phyloP scores from a whole-genome alignment of 2,113 vertebrate species.

The Marcusenius ussheri region DNA sequence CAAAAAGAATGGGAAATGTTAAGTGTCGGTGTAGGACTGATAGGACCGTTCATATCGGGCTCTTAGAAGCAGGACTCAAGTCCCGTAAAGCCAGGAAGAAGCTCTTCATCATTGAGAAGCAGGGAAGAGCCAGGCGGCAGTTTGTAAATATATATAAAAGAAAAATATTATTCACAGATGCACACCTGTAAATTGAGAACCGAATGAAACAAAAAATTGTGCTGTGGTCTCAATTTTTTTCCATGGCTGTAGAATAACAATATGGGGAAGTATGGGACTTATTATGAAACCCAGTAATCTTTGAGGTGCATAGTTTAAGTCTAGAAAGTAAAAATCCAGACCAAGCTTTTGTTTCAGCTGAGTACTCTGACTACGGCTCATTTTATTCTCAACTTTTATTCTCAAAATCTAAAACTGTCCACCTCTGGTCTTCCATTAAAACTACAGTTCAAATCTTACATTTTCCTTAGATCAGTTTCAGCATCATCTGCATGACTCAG shows the following conservation, averaged over 20 bases:
- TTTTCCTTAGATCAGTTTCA: background rate
- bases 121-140: no score
- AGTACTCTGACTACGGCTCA: background rate
- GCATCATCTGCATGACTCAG: background rate
- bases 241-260: background rate
- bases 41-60: no score
- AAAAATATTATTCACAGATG: no score
- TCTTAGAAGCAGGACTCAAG: no score
- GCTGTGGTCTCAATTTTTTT: no score
- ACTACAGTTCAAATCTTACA: background rate
- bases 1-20: no score
- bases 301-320: background rate
- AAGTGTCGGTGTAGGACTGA: no score
- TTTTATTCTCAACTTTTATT: background rate
- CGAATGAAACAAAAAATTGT: no score
- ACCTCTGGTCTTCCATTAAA: background rate
- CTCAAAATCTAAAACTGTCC: background rate
- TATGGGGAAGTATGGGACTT: background rate
- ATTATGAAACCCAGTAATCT: background rate
- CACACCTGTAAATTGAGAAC: no score
- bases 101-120: no score
- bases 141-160: no score
- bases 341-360: background rate
- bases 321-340: background rate
- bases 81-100: no score